These are phyloP conservation scores for Acrocephalus arundinaceus DNA, from an alignment of 2,113 vertebrate genomes.

Conservation along the genomic window DNA sequence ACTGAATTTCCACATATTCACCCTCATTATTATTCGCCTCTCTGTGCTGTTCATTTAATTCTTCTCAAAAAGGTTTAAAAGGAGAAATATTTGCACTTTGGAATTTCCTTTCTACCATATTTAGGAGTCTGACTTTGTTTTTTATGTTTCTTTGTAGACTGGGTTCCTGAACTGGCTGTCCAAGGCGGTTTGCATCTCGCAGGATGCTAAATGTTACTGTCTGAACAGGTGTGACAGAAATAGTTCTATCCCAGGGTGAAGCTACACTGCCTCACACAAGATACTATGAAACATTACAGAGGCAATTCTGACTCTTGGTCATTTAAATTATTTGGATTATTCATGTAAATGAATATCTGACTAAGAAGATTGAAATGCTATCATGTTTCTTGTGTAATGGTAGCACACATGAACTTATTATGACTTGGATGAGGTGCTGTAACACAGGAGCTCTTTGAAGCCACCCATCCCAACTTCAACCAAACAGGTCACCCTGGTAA, in stretches of 20 bases:
- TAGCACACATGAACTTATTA: neutral
- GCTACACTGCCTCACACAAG: accelerated
- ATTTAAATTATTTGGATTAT: neutral
- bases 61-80: neutral
- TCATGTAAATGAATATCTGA: neutral
- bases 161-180: neutral
- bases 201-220: neutral
- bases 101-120: neutral
- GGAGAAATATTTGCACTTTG: neutral
- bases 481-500: neutral
- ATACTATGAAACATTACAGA: neutral
- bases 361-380: neutral
- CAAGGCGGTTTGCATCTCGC: neutral
- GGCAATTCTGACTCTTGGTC: neutral
- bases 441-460: neutral
- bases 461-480: neutral
- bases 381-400: neutral
- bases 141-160: neutral
- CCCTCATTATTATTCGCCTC: neutral
- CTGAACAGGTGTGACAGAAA: neutral
- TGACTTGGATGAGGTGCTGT: neutral
- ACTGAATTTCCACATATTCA: neutral
- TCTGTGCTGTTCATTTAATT: neutral
- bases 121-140: neutral
- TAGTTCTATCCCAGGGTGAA: neutral